phyloP scores from a whole-genome alignment of 2,888 invertebrate genomes.

The Chrysotoxum bicinctum region DNA sequence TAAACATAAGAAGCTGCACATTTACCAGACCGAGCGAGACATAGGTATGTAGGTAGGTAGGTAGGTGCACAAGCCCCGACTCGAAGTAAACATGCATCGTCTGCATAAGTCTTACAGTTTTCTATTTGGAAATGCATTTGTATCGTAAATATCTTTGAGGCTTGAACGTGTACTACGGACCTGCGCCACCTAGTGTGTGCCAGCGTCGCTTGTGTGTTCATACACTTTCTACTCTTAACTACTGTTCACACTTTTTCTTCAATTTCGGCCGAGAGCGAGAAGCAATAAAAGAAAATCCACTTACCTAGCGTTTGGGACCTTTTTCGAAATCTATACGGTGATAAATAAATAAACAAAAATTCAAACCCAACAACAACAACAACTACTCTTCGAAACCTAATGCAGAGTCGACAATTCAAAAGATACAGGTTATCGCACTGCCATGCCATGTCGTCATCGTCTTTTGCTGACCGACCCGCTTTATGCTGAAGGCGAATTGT shows the following conservation, averaged over 20 bases:
- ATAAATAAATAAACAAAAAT: constrained; percentile 48
- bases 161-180: not conserved
- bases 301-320: constrained; percentile 39
- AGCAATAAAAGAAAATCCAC: constrained; percentile 59
- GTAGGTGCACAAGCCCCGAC: not conserved
- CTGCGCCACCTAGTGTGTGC: constrained; percentile 7
- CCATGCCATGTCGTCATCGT: not conserved
- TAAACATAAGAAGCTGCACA: constrained; percentile 52
- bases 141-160: constrained; percentile 24
- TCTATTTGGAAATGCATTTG: constrained; percentile 64
- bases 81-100: constrained; percentile 39
- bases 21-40: constrained; percentile 18
- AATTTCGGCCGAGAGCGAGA: constrained; percentile 3
- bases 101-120: constrained; percentile 25
- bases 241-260: constrained; percentile 64
- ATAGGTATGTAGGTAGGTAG: not conserved
- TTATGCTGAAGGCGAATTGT: not conserved
- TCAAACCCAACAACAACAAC: constrained; percentile 9
- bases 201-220: not conserved
- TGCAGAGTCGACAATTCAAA: constrained; percentile 27
- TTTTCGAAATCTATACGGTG: constrained; percentile 41
- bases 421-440: constrained; percentile 56
- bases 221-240: constrained; percentile 64
- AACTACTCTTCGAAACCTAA: not conserved
- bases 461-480: not conserved